Evolutionary conservation across 2,113 vertebrate genomes (phyloP).

Genomic region (Lichenostomus cassidix): DNA sequence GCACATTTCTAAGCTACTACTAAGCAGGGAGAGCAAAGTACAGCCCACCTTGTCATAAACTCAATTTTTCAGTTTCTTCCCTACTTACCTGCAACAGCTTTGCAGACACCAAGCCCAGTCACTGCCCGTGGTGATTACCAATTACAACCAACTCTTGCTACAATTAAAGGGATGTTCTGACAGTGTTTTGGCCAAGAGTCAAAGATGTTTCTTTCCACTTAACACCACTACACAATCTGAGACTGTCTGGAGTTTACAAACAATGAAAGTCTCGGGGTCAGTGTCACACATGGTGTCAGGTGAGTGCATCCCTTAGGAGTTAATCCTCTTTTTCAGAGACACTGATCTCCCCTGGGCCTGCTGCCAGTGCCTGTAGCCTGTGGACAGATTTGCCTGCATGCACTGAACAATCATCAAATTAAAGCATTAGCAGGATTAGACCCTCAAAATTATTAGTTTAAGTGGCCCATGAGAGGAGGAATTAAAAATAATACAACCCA

Average conservation of each 20-base stretch:
- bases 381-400: neutral
- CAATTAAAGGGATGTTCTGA: neutral
- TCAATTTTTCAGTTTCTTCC: neutral
- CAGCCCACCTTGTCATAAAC: fast-evolving
- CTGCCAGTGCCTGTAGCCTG: neutral
- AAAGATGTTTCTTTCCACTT: neutral
- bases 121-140: fast-evolving
- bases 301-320: neutral
- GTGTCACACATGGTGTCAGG: fast-evolving
- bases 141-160: neutral
- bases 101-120: neutral
- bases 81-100: neutral
- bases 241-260: neutral
- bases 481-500: neutral
- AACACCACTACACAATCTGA: neutral
- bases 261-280: neutral
- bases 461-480: neutral
- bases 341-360: neutral
- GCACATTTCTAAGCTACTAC: neutral
- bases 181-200: neutral
- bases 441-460: neutral
- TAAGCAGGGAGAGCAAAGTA: neutral
- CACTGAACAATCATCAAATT: neutral
- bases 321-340: neutral
- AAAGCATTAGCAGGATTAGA: neutral